Base-by-base conservation (phyloP, 1,140 invertebrate species). In the Papilio machaon region DNA sequence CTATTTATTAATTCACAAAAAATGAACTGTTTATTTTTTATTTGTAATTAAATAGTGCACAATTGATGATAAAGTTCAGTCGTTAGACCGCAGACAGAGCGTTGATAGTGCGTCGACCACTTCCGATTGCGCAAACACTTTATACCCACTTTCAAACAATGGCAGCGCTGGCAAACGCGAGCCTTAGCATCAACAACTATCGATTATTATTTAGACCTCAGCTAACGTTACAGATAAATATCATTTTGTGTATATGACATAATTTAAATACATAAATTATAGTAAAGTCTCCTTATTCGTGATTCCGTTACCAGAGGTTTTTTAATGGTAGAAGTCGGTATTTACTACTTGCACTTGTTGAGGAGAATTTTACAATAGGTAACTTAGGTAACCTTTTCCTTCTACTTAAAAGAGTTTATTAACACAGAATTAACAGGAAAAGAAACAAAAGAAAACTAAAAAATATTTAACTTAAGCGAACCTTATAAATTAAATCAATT, bases 61-160 rank as follows among this genome's bases (percentile, higher is more conserved):
- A 67, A 54, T 19, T 23, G 58, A 47, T 30, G 46, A 49, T 75
- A 75, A 23, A 52, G 11, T 30, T 75, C n/a, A 46, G 73, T 47
- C 49, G 10, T 75, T 75, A 19, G 43, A 19, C 46, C 46, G 46
- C 73, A 75, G 2, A 35, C 73, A 43, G 4, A 11, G 47, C 8
- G 17, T 46, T 13, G 73, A 75, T 75, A 75, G 19, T 75, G n/a
- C 73, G 43, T 47, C 43, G 73, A 85, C 84, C 84, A 86, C 85
- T 87, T 89, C 85, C 88, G 82, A 82, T 83, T 82, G 82, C 82
- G 83, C 47, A 83, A 83, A 83, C 17, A 64, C 52, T 81, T 54
- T 79, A 73, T 38, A 49, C n/a, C 38, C 49, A 81, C 52, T 80
- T 73, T 52, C 54, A 74, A 67, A 67, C 73, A 73, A 79, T 82